A percentile compares a stretch with the other conserved stretches of the same genome.
These are phyloP conservation scores for Habroteleia sp. DNA, from an alignment of 2,888 invertebrate species.

Conservation along the genomic window DNA sequence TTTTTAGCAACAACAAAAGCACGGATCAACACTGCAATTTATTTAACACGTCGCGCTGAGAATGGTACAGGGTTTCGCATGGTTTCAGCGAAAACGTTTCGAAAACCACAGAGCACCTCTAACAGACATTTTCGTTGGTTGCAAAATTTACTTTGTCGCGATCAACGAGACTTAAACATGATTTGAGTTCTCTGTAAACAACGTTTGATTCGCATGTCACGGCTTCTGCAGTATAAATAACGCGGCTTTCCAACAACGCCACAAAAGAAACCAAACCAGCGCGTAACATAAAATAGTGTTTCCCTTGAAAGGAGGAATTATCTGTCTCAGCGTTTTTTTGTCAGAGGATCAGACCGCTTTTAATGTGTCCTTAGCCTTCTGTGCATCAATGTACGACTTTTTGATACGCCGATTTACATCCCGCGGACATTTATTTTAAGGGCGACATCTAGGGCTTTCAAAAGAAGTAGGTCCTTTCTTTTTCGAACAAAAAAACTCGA, in stretches of 20 bases:
- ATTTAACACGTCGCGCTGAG: constrained; percentile 63
- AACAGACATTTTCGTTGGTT: constrained; percentile 8
- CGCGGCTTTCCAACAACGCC: constrained; percentile 2
- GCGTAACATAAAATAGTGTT: constrained; percentile 10
- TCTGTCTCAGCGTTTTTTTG: constrained; percentile 23
- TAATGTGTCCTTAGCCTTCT: constrained; percentile 13
- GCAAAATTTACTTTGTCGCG: constrained; percentile 34
- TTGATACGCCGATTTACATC: constrained; percentile 40
- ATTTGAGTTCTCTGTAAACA: constrained; percentile 36
- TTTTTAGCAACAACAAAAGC: background rate
- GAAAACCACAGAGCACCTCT: constrained; percentile 3
- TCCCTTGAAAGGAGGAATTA: constrained; percentile 28
- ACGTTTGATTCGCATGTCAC: constrained; percentile 61
- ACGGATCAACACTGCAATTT: constrained; percentile 27
- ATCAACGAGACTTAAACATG: constrained; percentile 35
- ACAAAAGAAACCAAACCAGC: constrained; percentile 16
- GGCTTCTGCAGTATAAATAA: constrained; percentile 20
- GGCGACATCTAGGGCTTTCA: constrained; percentile 14
- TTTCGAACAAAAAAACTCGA: too few species aligned
- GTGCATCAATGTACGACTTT: constrained; percentile 22
- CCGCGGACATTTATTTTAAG: constrained; percentile 7
- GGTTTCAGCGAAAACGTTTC: too few species aligned
- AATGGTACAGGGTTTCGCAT: constrained; percentile 36
- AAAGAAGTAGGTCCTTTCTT: constrained; percentile 7
- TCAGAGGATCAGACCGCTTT: constrained; percentile 3